Percentiles rank a stretch among this genome's conserved stretches.
Evolutionary conservation across 2,797 vertebrate genomes (phyloP).

Genomic region (Threskiornis aethiopicus): DNA sequence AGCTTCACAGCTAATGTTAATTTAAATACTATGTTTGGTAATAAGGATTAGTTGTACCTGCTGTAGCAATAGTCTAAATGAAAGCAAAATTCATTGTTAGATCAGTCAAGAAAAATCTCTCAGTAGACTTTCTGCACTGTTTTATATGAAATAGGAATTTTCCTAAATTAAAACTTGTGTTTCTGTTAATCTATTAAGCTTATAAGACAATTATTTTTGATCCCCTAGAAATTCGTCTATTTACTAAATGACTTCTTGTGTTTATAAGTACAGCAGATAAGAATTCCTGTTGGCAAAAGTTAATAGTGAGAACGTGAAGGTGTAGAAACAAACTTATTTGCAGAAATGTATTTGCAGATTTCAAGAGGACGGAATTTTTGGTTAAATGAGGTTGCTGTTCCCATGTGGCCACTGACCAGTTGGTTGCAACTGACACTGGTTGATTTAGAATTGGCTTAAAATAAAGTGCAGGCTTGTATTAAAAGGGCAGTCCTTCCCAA

Average conservation of each 20-base stretch:
- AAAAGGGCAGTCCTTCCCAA: not conserved
- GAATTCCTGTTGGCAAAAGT: not conserved
- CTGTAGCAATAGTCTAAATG: not conserved
- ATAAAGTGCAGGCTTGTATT: not conserved
- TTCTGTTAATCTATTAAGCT: not conserved
- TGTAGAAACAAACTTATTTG: not conserved
- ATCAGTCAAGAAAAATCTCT: not conserved
- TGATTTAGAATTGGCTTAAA: not conserved
- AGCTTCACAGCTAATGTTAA: not conserved
- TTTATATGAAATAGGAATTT: not conserved
- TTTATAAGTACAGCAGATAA: not conserved
- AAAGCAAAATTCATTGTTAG: not conserved
- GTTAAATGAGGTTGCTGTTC: not conserved
- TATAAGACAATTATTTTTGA: not conserved
- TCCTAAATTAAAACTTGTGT: not conserved
- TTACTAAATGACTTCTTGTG: not conserved
- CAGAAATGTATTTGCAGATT: not conserved
- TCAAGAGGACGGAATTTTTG: not conserved
- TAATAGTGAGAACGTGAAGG: not conserved
- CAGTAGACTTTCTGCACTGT: not conserved
- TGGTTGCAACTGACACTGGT: not conserved
- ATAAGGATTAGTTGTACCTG: not conserved
- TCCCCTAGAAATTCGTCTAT: not conserved
- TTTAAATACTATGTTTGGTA: not conserved
- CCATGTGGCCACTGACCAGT: not conserved